Percentiles rank a stretch among this genome's conserved stretches.
phyloP scores from a whole-genome alignment of 2,113 vertebrate genomes.

The Trogon melanurus region DNA sequence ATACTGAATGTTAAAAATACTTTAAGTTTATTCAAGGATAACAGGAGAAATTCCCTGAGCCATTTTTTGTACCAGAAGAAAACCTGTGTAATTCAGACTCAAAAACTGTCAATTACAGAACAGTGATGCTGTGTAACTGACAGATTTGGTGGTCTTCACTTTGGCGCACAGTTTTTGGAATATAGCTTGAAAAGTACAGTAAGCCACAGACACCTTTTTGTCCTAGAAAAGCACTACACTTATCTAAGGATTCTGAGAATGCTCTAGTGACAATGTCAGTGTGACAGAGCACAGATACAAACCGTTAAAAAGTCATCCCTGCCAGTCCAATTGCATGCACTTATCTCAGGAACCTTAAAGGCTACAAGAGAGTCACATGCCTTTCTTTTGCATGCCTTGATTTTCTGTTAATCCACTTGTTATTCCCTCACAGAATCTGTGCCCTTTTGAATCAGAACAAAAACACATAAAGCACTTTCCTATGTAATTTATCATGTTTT shows the following conservation, averaged over 20 bases:
- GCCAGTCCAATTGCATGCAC: background rate
- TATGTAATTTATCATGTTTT: background rate
- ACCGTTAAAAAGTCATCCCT: slow-evolving; percentile 25
- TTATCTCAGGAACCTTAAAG: slow-evolving; percentile 43
- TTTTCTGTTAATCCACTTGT: background rate
- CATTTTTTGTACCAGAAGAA: background rate
- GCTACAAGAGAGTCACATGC: slow-evolving; percentile 5
- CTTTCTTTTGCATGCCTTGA: background rate
- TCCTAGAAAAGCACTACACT: slow-evolving; percentile 26
- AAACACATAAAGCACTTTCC: background rate
- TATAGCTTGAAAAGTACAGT: background rate
- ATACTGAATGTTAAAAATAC: background rate
- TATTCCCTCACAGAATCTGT: background rate
- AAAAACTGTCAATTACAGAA: background rate
- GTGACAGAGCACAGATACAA: slow-evolving; percentile 37
- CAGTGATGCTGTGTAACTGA: background rate
- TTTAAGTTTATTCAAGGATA: background rate
- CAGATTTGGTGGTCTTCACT: background rate
- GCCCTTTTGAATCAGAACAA: background rate
- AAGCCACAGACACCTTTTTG: background rate
- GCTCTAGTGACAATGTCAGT: background rate
- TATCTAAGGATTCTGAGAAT: slow-evolving; percentile 61
- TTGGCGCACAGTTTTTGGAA: background rate
- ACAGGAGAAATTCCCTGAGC: background rate
- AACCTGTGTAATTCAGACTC: background rate